These are phyloP conservation scores for Mus pahari DNA, from an alignment of 2,113 vertebrate genomes.

Conservation along the genomic window DNA sequence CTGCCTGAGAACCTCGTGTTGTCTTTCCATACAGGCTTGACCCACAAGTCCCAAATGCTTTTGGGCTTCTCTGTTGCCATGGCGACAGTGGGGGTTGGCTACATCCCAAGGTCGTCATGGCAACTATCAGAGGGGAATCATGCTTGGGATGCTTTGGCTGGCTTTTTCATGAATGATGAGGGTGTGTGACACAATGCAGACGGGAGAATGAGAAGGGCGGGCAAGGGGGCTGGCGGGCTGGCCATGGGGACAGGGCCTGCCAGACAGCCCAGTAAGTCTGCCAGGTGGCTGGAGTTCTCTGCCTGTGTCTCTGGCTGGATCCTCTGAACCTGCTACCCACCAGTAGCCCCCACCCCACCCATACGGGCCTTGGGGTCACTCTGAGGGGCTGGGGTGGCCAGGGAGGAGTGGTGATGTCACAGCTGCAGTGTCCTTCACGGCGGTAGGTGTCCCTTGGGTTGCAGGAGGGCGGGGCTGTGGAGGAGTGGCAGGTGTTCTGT, in stretches of 20 bases:
- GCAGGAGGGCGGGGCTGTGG: conserved; percentile 28
- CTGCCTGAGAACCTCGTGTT: conserved; percentile 80
- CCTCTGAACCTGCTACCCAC: not conserved
- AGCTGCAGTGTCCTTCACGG: conserved; percentile 53
- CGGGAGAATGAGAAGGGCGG: conserved; percentile 79
- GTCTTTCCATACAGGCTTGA: conserved; percentile 83
- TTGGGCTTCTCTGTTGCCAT: conserved; percentile 90
- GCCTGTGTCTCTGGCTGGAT: not conserved
- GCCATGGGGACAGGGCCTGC: conserved; percentile 64
- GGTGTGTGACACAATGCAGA: conserved; percentile 89
- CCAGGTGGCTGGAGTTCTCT: not conserved
- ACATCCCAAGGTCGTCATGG: conserved; percentile 90
- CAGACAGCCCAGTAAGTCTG: conserved; percentile 66
- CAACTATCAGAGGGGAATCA: conserved; percentile 90
- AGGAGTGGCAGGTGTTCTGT: conserved; percentile 61
- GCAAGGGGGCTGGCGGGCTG: not conserved
- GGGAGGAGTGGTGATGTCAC: conserved; percentile 81
- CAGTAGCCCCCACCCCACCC: conserved; percentile 23
- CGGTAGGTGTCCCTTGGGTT: conserved; percentile 77
- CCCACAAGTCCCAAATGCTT: conserved; percentile 86
- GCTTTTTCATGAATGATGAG: conserved; percentile 91
- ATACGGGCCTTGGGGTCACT: not conserved
- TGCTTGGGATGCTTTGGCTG: conserved; percentile 90
- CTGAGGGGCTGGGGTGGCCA: conserved; percentile 45
- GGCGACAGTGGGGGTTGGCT: conserved; percentile 88